These are phyloP conservation scores for Ctenopoma multispine DNA, from an alignment of 2,797 vertebrate genomes.

Conservation along the genomic window DNA sequence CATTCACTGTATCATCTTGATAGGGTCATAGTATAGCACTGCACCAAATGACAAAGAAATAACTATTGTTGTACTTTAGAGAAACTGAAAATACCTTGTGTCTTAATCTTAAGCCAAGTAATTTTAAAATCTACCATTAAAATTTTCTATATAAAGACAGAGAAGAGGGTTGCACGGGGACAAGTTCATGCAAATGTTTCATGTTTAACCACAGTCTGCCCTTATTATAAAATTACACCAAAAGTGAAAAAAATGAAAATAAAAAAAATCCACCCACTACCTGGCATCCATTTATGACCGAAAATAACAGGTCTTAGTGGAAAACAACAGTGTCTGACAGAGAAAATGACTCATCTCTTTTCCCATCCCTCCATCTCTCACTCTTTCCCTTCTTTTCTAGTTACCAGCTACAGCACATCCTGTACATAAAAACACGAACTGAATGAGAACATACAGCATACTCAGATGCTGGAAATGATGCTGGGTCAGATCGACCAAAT, in stretches of 20 bases:
- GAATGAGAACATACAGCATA: constrained; percentile 45
- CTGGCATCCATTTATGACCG: constrained; percentile 78
- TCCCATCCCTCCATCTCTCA: constrained; percentile 60
- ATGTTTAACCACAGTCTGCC: constrained; percentile 69
- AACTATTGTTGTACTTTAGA: neutral
- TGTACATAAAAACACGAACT: constrained; percentile 71
- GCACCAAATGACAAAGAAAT: neutral
- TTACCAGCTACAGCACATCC: constrained; percentile 71
- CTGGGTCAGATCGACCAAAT: neutral
- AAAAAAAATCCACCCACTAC: constrained; percentile 77
- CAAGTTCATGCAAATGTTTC: constrained; percentile 64
- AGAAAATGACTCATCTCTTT: constrained; percentile 82
- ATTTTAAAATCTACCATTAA: constrained; percentile 32
- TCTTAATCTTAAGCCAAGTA: constrained; percentile 1
- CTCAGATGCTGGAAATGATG: too few species aligned
- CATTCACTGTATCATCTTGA: neutral
- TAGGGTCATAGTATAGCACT: neutral
- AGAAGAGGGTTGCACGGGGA: constrained; percentile 58
- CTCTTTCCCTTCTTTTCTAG: constrained; percentile 61
- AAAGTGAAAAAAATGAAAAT: constrained; percentile 63
- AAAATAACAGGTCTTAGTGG: constrained; percentile 81
- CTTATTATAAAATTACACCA: constrained; percentile 74
- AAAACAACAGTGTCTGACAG: constrained; percentile 82
- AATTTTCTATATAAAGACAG: constrained; percentile 26
- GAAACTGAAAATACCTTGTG: too few species aligned